Evolutionary conservation across 2,113 vertebrate genomes (phyloP).

Genomic region (Epinephelus fuscoguttatus): DNA sequence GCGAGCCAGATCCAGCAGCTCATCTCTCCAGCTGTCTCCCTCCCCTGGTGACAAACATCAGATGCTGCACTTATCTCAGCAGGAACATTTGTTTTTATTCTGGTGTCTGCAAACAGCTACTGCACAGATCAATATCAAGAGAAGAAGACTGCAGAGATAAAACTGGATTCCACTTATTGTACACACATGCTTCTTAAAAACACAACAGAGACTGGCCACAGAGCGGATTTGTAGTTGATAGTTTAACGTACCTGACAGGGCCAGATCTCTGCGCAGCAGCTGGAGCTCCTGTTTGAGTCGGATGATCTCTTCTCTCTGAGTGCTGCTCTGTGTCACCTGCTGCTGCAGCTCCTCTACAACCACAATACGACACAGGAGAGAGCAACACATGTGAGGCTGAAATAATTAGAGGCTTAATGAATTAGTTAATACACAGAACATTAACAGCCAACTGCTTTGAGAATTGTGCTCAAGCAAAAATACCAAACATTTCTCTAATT

Average conservation of each 20-base stretch:
- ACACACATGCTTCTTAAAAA: background rate
- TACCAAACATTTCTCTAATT: no score
- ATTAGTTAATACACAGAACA: background rate
- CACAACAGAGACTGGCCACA: no score
- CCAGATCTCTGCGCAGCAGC: conserved; percentile 84
- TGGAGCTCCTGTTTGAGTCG: conserved; percentile 89
- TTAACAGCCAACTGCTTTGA: background rate
- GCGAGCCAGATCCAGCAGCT: conserved; percentile 87
- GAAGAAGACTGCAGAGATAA: background rate
- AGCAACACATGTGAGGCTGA: background rate
- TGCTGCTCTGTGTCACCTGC: conserved; percentile 88
- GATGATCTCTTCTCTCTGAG: conserved; percentile 89
- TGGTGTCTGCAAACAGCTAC: background rate
- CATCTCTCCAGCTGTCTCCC: conserved; percentile 88
- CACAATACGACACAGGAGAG: background rate
- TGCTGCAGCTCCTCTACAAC: conserved; percentile 87
- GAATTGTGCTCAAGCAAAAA: background rate
- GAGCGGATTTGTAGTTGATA: no score
- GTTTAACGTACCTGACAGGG: conserved; percentile 79
- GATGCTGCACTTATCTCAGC: conserved; percentile 9
- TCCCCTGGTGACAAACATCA: conserved; percentile 82
- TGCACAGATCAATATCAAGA: background rate
- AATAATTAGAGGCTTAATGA: background rate
- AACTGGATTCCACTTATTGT: background rate
- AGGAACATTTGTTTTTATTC: background rate